phyloP scores from a whole-genome alignment of 2,888 invertebrate genomes.

The Pachydiplax longipennis region DNA sequence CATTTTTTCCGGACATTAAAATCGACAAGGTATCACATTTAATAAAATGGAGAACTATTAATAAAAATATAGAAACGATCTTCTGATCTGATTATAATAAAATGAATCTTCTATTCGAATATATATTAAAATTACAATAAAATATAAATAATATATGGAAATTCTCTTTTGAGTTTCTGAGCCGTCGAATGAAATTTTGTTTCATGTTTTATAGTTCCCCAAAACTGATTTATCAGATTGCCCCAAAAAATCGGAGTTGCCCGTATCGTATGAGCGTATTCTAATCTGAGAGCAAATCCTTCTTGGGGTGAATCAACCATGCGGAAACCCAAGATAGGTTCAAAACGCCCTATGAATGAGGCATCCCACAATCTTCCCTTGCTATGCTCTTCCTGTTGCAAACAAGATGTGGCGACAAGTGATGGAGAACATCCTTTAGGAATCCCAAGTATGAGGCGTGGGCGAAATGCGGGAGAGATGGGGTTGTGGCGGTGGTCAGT shows the following conservation, averaged over 20 bases:
- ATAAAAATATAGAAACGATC: no score
- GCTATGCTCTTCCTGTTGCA: not conserved
- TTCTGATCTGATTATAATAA: no score
- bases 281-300: not conserved
- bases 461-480: not conserved
- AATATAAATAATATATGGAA: no score
- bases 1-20: no score
- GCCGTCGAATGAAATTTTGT: not conserved
- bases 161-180: no score
- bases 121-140: no score
- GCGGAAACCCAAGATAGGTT: not conserved
- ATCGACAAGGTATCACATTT: no score
- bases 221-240: not conserved
- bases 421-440: slow-evolving; percentile 32
- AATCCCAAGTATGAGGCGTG: slow-evolving; percentile 3
- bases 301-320: not conserved
- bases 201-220: not conserved
- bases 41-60: no score
- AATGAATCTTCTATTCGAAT: no score
- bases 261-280: not conserved
- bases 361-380: not conserved
- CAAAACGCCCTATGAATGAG: not conserved
- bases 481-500: not conserved
- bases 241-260: not conserved
- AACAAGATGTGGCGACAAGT: slow-evolving; percentile 20